These are phyloP conservation scores for Anoplopoma fimbria DNA, from an alignment of 2,113 vertebrate species.

Conservation along the genomic window DNA sequence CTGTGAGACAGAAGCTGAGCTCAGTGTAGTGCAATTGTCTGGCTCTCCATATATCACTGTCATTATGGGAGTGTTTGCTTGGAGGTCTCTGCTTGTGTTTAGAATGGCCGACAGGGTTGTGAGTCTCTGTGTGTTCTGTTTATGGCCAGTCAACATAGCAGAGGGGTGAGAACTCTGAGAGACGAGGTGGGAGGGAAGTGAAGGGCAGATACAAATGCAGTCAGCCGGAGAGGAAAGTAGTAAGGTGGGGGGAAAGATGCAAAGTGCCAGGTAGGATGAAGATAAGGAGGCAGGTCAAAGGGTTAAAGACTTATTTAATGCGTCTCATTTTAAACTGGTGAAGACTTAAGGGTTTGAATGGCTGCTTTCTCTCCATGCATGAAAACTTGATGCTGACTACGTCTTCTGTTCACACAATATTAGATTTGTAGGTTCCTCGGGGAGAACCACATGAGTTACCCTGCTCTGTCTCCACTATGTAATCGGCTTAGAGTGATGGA, in stretches of 20 bases:
- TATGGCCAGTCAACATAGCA: slow-evolving; percentile 77
- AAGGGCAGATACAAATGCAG: not conserved
- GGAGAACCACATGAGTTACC: slow-evolving; percentile 34
- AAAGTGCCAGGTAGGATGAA: not conserved
- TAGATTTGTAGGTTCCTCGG: slow-evolving; percentile 7
- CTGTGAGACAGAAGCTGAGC: not conserved
- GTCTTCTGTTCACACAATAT: slow-evolving; percentile 16
- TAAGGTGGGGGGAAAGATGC: not conserved
- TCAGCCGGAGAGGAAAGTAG: not conserved
- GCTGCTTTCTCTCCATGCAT: not conserved
- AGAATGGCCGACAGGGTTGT: slow-evolving; percentile 44
- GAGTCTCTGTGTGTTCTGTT: slow-evolving; percentile 75
- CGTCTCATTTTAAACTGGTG: not conserved
- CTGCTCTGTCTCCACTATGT: slow-evolving; percentile 15
- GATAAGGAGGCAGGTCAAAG: not conserved
- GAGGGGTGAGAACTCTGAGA: slow-evolving; percentile 52
- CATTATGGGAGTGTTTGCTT: slow-evolving; percentile 53
- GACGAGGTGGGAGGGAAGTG: not conserved
- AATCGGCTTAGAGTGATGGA: slow-evolving; percentile 57
- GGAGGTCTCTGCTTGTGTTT: slow-evolving; percentile 58
- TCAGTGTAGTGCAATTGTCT: not conserved
- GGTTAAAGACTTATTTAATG: not conserved
- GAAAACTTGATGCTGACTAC: not conserved
- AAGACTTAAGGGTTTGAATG: not conserved
- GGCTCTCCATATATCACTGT: not conserved